Evolutionary conservation across 2,113 vertebrate species (phyloP).

Genomic region (Erpornis zantholeuca): DNA sequence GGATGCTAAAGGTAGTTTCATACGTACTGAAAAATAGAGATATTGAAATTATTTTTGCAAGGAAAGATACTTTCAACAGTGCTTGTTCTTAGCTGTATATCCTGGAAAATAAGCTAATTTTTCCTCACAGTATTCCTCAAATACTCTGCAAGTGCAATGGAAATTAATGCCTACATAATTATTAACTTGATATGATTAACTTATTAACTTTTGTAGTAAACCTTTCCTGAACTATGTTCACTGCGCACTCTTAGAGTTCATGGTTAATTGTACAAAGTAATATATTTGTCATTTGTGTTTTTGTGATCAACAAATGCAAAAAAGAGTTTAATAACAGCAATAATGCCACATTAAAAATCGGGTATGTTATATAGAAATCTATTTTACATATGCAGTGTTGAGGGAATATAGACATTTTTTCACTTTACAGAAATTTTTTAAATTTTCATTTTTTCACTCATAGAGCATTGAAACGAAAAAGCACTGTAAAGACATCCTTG

Average conservation of each 20-base stretch:
- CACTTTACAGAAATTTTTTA: background rate
- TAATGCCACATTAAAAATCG: background rate
- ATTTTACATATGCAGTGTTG: background rate
- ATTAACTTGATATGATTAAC: background rate
- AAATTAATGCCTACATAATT: background rate
- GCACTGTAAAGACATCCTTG: background rate
- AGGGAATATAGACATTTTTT: background rate
- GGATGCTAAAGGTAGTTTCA: background rate
- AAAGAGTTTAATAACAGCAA: background rate
- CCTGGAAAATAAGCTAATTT: background rate
- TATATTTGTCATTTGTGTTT: background rate
- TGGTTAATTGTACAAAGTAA: background rate
- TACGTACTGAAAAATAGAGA: background rate
- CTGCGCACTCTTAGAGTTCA: background rate
- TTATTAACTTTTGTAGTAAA: background rate
- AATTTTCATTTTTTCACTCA: background rate
- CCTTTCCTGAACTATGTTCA: background rate
- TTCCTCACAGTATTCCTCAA: background rate
- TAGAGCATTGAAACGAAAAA: background rate
- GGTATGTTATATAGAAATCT: background rate
- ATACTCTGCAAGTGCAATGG: background rate
- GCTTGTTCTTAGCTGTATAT: background rate
- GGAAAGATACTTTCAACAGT: background rate
- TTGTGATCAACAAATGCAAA: background rate
- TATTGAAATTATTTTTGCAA: background rate